phyloP scores from a whole-genome alignment of 2,888 invertebrate genomes.

The Stictocephala bisonia region DNA sequence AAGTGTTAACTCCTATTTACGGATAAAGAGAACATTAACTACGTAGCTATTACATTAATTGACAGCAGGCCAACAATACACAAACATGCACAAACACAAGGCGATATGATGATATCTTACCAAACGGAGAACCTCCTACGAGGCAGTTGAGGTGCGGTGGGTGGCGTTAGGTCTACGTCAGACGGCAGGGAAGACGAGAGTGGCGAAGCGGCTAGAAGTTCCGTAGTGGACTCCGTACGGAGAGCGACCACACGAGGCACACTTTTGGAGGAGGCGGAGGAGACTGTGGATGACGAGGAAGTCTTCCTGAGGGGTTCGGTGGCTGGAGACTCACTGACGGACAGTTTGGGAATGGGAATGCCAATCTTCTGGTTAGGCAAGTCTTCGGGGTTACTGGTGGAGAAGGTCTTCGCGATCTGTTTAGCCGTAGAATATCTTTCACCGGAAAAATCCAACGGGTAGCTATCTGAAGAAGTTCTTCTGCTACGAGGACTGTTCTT shows the following conservation, averaged over 20 bases:
- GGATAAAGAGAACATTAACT: no score
- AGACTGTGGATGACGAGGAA: slow-evolving; percentile 39
- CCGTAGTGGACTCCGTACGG: slow-evolving; percentile 32
- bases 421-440: slow-evolving; percentile 19
- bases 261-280: slow-evolving; percentile 18
- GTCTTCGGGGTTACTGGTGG: slow-evolving; percentile 50
- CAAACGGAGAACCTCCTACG: slow-evolving; percentile 66
- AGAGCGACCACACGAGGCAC: slow-evolving; percentile 18
- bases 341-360: not conserved
- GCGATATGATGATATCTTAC: no score
- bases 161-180: slow-evolving; percentile 49
- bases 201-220: slow-evolving; percentile 16
- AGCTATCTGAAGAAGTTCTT: slow-evolving; percentile 50
- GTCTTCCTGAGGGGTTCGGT: slow-evolving; percentile 26
- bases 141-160: slow-evolving; percentile 47
- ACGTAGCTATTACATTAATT: no score
- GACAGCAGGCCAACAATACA: no score
- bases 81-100: not conserved
- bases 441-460: slow-evolving; percentile 19
- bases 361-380: slow-evolving; percentile 5
- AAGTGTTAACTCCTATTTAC: no score
- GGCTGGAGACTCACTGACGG: slow-evolving; percentile 16
- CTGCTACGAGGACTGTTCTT: slow-evolving; percentile 44
- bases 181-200: slow-evolving; percentile 46
- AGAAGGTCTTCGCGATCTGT: slow-evolving; percentile 45